Conservation (phyloP, 2,797 vertebrate species). For the Coracias cyanogaster region DNA sequence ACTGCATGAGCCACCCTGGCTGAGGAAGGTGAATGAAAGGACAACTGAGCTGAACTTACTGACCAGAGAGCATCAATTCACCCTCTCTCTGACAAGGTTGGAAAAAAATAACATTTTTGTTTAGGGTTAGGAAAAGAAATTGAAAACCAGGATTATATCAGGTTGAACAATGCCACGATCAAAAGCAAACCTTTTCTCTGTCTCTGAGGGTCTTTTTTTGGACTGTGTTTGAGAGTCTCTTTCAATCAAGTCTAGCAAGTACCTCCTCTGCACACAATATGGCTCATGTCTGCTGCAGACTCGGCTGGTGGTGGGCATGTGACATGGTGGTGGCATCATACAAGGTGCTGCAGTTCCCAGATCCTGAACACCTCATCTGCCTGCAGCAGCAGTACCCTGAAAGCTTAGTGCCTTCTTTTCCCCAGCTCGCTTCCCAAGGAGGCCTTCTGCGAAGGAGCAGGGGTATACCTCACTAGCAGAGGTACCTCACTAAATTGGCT, state of each 20-base stretch:
- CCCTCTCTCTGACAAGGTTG: not conserved
- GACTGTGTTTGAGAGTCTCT: not conserved
- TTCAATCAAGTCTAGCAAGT: not conserved
- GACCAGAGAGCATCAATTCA: not conserved
- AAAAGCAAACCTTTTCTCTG: not conserved
- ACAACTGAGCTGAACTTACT: not conserved
- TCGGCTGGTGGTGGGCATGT: not conserved
- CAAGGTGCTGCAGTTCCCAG: not conserved
- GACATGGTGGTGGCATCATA: not conserved
- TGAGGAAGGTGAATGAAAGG: not conserved
- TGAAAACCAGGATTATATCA: not conserved
- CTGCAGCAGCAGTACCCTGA: not conserved
- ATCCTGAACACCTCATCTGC: not conserved
- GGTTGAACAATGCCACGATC: not conserved
- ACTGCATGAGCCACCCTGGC: not conserved
- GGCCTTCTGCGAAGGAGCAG: not conserved
- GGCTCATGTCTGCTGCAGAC: not conserved
- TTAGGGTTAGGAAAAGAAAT: not conserved
- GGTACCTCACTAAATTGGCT: not conserved
- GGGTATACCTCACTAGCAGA: not conserved
- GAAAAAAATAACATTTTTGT: not conserved
- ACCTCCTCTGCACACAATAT: not conserved
- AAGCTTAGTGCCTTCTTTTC: not conserved
- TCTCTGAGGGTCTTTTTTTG: not conserved
- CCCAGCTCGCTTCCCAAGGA: not conserved